Percentiles rank a stretch among this genome's conserved stretches.
These are phyloP conservation scores for Hirundichthys speculiger DNA, from an alignment of 2,113 vertebrate species.

Conservation along the genomic window DNA sequence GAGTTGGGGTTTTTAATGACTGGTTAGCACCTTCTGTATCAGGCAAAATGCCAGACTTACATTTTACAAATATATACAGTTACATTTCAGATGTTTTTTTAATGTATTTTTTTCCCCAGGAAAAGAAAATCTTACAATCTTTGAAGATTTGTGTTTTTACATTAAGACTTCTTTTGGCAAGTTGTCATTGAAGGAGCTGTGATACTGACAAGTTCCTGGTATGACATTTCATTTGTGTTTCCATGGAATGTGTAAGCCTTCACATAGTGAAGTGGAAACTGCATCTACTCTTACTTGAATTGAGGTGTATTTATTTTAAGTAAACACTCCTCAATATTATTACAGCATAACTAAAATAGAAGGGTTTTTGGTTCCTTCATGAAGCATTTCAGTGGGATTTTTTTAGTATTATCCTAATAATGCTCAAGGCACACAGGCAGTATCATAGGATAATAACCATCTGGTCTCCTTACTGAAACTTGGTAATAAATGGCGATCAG, in stretches of 20 bases:
- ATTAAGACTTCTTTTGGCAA: constrained; percentile 45
- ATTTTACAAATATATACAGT: constrained; percentile 12
- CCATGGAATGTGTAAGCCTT: constrained; percentile 63
- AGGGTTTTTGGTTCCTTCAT: constrained; percentile 9
- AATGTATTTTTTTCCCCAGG: constrained; percentile 53
- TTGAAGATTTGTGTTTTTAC: constrained; percentile 61
- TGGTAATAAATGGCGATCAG: constrained; percentile 11
- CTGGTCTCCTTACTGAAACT: constrained; percentile 27
- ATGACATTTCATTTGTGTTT: constrained; percentile 34
- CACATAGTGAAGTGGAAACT: constrained; percentile 71
- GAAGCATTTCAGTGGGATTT: constrained; percentile 9
- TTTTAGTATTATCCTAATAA: constrained; percentile 15
- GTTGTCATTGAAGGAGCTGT: constrained; percentile 35
- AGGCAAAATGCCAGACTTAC: constrained; percentile 48
- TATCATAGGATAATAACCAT: constrained; percentile 11
- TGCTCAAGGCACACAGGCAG: constrained; percentile 7
- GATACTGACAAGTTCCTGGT: constrained; percentile 22
- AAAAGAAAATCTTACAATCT: constrained; percentile 35
- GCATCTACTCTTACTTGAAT: constrained; percentile 3
- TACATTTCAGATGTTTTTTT: constrained; percentile 68
- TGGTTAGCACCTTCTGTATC: constrained; percentile 21
- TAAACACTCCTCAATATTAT: constrained; percentile 22
- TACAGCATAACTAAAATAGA: constrained; percentile 19
- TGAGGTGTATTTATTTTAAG: constrained; percentile 21
- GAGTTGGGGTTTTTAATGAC: constrained; percentile 54